These are phyloP conservation scores for Monochamus saltuarius DNA, from an alignment of 1,140 invertebrate genomes.

Conservation along the genomic window DNA sequence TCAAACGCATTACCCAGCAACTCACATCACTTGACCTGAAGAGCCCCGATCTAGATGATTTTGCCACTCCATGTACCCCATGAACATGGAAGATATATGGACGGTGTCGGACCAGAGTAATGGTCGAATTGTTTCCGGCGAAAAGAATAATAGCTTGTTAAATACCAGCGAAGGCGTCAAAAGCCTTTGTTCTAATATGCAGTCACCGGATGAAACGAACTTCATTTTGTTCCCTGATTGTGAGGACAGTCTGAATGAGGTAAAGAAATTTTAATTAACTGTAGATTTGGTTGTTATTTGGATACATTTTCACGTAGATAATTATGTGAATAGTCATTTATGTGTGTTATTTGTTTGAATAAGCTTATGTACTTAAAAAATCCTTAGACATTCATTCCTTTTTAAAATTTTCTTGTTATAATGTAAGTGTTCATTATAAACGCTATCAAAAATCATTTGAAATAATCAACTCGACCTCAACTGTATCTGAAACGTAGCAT, in stretches of 20 bases:
- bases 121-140: conserved; percentile 7
- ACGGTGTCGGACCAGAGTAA: conserved; percentile 25
- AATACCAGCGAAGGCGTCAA: conserved; percentile 48
- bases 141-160: conserved; percentile 28
- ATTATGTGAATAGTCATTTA: no score
- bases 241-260: conserved; percentile 38
- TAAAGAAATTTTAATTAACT: conserved; percentile 4
- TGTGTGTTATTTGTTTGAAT: no score
- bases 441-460: no score
- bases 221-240: conserved; percentile 55
- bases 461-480: no score
- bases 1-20: conserved; percentile 75
- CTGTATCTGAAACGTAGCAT: no score
- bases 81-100: conserved; percentile 62
- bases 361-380: no score
- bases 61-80: conserved; percentile 67
- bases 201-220: conserved; percentile 49
- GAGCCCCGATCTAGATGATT: conserved; percentile 71
- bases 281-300: no score
- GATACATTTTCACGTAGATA: no score
- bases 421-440: no score
- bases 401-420: no score
- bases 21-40: conserved; percentile 67
- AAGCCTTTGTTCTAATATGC: conserved; percentile 46
- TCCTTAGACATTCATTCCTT: no score